Evolutionary conservation across 2,113 vertebrate genomes (phyloP).

Genomic region (Carassius gibelio): DNA sequence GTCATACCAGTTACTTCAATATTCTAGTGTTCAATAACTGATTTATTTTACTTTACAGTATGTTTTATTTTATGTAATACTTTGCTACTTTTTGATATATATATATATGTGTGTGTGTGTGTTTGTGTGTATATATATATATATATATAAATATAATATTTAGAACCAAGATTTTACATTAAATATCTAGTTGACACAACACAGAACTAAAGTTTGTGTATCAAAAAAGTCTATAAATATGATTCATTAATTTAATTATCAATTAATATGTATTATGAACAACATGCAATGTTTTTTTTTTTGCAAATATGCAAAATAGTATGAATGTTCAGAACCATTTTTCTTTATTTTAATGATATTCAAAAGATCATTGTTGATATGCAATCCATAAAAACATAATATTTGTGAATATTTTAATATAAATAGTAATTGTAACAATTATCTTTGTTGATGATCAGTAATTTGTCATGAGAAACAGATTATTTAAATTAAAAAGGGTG

Average conservation of each 20-base stretch:
- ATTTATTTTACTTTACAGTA: neutral
- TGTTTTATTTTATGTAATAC: too few species aligned
- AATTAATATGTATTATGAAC: neutral
- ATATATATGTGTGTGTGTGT: too few species aligned
- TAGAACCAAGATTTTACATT: neutral
- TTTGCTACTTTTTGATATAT: too few species aligned
- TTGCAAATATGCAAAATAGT: neutral
- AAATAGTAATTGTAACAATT: neutral
- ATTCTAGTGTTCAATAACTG: neutral
- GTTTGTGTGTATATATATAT: too few species aligned
- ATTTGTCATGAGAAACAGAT: neutral
- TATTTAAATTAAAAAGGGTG: neutral
- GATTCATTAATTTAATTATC: neutral
- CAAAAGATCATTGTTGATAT: neutral
- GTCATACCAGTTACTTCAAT: neutral
- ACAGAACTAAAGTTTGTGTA: neutral
- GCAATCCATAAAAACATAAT: neutral
- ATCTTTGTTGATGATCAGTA: too few species aligned
- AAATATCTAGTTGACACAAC: neutral
- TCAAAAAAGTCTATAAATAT: neutral
- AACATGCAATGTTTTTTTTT: neutral
- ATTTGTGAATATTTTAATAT: neutral
- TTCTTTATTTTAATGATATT: neutral
- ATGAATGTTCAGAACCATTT: neutral
- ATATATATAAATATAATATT: too few species aligned